Evolutionary conservation across 2,113 vertebrate genomes (phyloP), one percentile per base, ranked within the genome.

Genomic region (Procavia capensis): DNA sequence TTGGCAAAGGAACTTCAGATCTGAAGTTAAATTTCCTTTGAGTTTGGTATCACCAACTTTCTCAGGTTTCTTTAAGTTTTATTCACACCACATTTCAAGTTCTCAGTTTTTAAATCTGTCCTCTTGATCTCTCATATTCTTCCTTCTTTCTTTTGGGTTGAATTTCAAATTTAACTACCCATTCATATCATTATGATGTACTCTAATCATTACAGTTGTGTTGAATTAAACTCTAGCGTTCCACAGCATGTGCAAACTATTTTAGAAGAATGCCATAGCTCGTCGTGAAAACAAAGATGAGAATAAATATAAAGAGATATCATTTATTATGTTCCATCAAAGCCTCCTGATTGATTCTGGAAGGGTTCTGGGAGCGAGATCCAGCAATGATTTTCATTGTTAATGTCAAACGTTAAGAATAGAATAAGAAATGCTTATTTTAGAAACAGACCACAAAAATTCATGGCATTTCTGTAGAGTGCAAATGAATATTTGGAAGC

Each of bases 361-460:
- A 82, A 74, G 47, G 9, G 75, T 57, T 7, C 5, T 88, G 47
- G n/a, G 16, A 3, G 24, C 24, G 22, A 68, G 10, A 61, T 43
- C 10, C 82, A 96, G 54, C 75, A 17, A 90, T 64, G 70, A 79
- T 43, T 91, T 89, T 82, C 34, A 45, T 36, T 61, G 8, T 64
- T n/a, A 39, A 5, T 54, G 91, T 78, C 83, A 14, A 90, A 80
- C 9, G 64, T 87, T 54, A 78, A 82, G 92, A 87, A 70, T 59
- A 0, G 80, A 88, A 84, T 95, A 95, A 22, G 92, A 34, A 97
- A 97, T 81, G 41, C 1, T 22, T 34, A n/a, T n/a, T 95, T 84
- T 24, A 0, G 27, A 87, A 70, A 68, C 59, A 57, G 20, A 27
- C 11, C 10, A 75, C 6, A 66, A 75, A 92, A 70, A 78, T 4